A percentile compares a stretch with the other conserved stretches of the same genome.
These are phyloP conservation scores for Labeo rohita DNA, from an alignment of 2,113 vertebrate genomes.

Conservation along the genomic window DNA sequence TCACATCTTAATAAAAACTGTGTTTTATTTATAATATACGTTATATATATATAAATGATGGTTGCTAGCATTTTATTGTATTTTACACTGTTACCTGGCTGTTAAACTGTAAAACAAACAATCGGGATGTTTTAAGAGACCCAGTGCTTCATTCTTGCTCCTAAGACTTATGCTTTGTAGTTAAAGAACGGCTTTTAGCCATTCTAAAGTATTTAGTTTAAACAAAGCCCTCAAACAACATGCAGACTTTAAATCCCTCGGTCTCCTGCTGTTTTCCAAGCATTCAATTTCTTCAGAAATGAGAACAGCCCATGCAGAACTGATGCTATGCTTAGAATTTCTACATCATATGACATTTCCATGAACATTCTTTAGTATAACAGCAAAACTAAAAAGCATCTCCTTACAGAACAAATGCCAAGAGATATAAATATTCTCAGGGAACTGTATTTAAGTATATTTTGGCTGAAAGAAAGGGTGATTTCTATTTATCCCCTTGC, in stretches of 20 bases:
- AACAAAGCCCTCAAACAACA: slow-evolving; percentile 29
- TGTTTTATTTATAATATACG: too few species aligned
- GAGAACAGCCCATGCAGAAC: neutral
- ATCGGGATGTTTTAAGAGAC: neutral
- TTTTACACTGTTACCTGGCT: neutral
- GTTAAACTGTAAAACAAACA: neutral
- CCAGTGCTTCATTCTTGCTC: neutral
- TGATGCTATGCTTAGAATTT: slow-evolving; percentile 23
- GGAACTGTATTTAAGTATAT: slow-evolving; percentile 35
- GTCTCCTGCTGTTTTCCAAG: slow-evolving; percentile 14
- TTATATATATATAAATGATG: neutral
- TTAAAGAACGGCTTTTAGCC: slow-evolving; percentile 16
- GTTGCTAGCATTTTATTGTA: neutral
- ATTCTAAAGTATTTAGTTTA: slow-evolving; percentile 7
- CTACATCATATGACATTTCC: neutral
- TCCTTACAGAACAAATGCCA: neutral
- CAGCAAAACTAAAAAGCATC: neutral
- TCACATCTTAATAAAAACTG: neutral
- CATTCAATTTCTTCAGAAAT: neutral
- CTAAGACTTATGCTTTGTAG: neutral
- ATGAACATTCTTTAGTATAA: neutral
- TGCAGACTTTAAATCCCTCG: slow-evolving; percentile 20
- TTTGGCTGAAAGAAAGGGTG: neutral
- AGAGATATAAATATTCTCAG: neutral
- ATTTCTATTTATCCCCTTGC: slow-evolving; percentile 58